These are phyloP conservation scores for Poeciliopsis prolifica DNA, from an alignment of 2,113 vertebrate species.

Conservation along the genomic window DNA sequence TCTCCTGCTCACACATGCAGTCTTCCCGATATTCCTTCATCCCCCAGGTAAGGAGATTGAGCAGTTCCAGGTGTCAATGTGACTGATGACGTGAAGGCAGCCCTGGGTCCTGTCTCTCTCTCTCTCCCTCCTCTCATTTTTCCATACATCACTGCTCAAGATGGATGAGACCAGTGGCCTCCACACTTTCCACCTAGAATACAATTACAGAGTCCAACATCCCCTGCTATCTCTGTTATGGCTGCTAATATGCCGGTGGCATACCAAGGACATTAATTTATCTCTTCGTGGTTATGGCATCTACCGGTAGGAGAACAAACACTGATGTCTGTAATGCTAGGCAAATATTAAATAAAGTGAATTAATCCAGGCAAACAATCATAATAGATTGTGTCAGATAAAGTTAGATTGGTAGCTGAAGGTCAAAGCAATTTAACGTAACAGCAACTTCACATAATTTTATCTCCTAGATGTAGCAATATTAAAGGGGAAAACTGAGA, in stretches of 20 bases:
- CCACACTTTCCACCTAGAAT: slow-evolving; percentile 22
- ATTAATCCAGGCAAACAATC: too few species aligned
- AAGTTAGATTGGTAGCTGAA: too few species aligned
- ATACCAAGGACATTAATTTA: background rate
- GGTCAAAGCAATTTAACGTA: too few species aligned
- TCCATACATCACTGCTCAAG: slow-evolving; percentile 40
- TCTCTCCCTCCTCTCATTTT: slow-evolving; percentile 36
- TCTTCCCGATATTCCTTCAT: slow-evolving; percentile 29
- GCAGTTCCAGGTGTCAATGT: slow-evolving; percentile 51
- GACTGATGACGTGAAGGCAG: slow-evolving; percentile 49
- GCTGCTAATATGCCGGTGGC: slow-evolving; percentile 15
- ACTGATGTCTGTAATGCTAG: background rate
- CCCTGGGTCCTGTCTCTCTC: slow-evolving; percentile 32
- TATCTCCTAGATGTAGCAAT: too few species aligned
- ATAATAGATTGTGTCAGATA: too few species aligned
- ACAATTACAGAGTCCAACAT: slow-evolving; percentile 39
- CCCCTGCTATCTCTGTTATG: slow-evolving; percentile 5
- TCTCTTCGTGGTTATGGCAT: background rate
- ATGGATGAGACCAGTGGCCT: slow-evolving; percentile 42
- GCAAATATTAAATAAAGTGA: too few species aligned
- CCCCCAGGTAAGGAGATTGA: slow-evolving; percentile 60
- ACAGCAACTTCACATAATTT: too few species aligned
- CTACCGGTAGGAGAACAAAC: background rate
- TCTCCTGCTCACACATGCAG: slow-evolving; percentile 1
- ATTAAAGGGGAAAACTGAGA: too few species aligned